Base-by-base conservation (phyloP, 2,888 invertebrate species). In the Phalera bucephala region DNA sequence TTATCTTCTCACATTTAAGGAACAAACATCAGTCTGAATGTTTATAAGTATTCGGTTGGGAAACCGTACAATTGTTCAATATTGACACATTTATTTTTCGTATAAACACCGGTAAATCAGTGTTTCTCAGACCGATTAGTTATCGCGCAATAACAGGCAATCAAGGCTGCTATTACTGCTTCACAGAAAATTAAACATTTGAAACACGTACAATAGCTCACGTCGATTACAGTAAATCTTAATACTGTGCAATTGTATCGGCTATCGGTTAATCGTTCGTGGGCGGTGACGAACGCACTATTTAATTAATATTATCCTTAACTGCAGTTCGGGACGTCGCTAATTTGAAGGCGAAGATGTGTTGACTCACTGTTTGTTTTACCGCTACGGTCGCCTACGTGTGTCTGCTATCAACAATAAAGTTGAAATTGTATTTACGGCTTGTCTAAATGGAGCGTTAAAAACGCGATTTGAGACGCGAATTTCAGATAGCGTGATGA, bases 171-270 rank as follows among this genome's bases (percentile, higher is more conserved):
- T 9, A 27, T 26, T 14, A 27, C n/a, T 8, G 5, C n/a, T 27
- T 25, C 17, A 35, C 31, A 23, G 19, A 31, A 33, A 41, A 36
- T 6, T 28, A 33, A 31, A 52, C 35, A 36, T 36, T n/a, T 26
- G 28, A 30, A 20, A 30, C 28, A 15, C 14, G 9, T 15, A 27
- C 21, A 36, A 25, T 26, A 14, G 22, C 4, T 20, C 28, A 34
- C 27, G n/a, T 14, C 9, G 27, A 9, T 37, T 17, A n/a, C 14
- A 34, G 47, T 47, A 31, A 42, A 42, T 50, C 25, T 42, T 22
- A 31, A 39, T 26, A 15, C 27, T 5, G 26, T 27, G 33, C 29
- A 26, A 30, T 31, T 33, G 31, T 37, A 26, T 45, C 17, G 33
- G 23, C 12, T 2, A 27, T 27, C 27, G 32, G 34, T 40, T 32